Base-by-base conservation (phyloP, 2,797 vertebrate genomes). In the Schizothorax lantsangensis region DNA sequence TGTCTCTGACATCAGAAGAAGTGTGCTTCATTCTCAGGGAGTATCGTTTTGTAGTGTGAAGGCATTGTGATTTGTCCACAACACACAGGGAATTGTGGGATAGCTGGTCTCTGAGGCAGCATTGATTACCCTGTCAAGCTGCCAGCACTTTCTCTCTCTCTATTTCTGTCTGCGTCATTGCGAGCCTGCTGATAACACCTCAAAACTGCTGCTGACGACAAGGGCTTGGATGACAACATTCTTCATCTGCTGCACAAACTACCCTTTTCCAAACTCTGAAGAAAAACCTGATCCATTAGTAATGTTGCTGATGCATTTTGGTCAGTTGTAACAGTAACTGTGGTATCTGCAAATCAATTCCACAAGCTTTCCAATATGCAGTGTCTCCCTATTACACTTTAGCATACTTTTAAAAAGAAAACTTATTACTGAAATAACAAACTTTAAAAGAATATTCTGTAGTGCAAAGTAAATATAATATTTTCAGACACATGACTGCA, bases 91-190 rank as follows among this genome's bases (percentile, higher is more conserved):
- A 79, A 19, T n/a, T 79, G 54, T 62, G 54, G 54, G 36, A 79
- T 79, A 62, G 36, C 77, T n/a, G 77, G 54, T 79, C 54, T 62
- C 74, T 52, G n/a, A 38, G 82, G 36, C 71, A 45, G 33, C 81
- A 82, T 88, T 59, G 75, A 88, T 90, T 89, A 71, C 75, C 77
- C 12, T 66, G 74, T 73, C 85, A 85, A 74, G 43, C 79, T 72
- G 45, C 79, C 86, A 79, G 83, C 6, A 36, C 23, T 54, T 19
- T 21, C 62, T 84, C 57, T 78, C 74, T 73, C 26, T 15, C 43
- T 9, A 38, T 45, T 86, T 86, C 82, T 57, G 69, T 69, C 79
- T 62, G 30, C 79, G 10, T 30, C 62, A 38, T 36, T 38, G 10
- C 66, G 2, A 79, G 49, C 49, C 52, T 72, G 52, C 68, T 54